Evolutionary conservation across 2,888 invertebrate species (phyloP), one percentile per base, ranked within the genome.

Genomic region (Chloroclysta siterata): DNA sequence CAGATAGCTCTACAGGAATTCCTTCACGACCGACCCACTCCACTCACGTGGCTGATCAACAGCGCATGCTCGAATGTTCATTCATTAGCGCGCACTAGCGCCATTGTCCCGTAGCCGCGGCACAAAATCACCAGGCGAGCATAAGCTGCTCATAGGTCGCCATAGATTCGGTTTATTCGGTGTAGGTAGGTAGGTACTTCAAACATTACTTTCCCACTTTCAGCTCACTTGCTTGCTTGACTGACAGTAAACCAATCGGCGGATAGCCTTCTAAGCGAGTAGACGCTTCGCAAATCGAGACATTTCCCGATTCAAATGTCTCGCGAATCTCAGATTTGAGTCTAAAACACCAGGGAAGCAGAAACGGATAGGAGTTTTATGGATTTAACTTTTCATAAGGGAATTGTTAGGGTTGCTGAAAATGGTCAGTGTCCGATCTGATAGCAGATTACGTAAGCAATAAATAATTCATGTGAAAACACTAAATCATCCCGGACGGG

Each of bases 321-420:
- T 77, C 77, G 77, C 75, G 77, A 79, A 79, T 81, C 71, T 68
- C 59, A 56, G 68, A 60, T 79, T 74, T 75, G 68, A 78, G 70
- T 80, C 78, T 72, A 60, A 17, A 64, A 61, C 79, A 88, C 88
- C 71, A 85, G 85, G 88, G 67, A 60, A 56, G 17, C 85, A 88
- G 73, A 78, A 55, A 55, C 47, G 10, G 36, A n/a, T 36, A 70
- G 69, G 71, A 78, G 74, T 64, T 62, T 29, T 11, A 36, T 4
- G 22, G 47, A 17, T 46, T 46, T 11, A 15, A 14, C 15, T 14
- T 44, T 44, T 14, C 7, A 11, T 10, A 10, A 46, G 2, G 8
- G 46, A 8, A 17, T 53, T 41, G 48, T 14, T 36, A 46, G 46
- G 46, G 54, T 46, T 51, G n/a, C 50, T 51, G 44, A 55, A 11